Conservation (phyloP, 2,888 invertebrate species). For the Lochmaea capreae region DNA sequence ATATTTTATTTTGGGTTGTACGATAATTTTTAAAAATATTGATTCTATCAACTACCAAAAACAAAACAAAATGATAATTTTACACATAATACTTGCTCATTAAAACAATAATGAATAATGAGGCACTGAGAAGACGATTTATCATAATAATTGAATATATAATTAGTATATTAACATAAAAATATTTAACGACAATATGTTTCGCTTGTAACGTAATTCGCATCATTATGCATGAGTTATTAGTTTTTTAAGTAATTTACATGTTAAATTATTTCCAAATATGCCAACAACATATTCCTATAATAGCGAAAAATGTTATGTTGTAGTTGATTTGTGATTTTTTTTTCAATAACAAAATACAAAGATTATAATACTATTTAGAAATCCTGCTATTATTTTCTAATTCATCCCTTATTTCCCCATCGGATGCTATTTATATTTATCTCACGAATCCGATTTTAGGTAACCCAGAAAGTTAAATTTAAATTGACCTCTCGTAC, state of each 20-base stretch:
- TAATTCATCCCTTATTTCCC: neutral
- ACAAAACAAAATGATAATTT: too few relatives aligned
- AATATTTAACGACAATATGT: neutral
- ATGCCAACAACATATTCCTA: neutral
- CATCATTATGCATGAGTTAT: neutral
- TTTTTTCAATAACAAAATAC: neutral
- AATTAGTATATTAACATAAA: neutral
- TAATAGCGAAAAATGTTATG: neutral
- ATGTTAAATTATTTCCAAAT: neutral
- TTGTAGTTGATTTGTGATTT: neutral
- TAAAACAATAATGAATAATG: too few relatives aligned
- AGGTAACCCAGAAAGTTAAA: constrained; percentile 27
- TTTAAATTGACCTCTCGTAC: constrained; percentile 24
- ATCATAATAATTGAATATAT: neutral
- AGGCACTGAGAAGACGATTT: neutral
- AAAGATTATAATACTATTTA: neutral
- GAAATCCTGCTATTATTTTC: neutral
- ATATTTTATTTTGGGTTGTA: too few relatives aligned
- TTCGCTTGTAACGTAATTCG: neutral
- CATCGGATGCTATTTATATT: constrained; percentile 10
- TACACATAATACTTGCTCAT: too few relatives aligned
- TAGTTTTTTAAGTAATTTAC: neutral
- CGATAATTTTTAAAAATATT: too few relatives aligned
- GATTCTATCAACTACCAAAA: too few relatives aligned
- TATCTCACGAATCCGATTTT: constrained; percentile 23